Evolutionary conservation across 2,888 invertebrate genomes (phyloP).

Genomic region (Notocelia uddmanniana): DNA sequence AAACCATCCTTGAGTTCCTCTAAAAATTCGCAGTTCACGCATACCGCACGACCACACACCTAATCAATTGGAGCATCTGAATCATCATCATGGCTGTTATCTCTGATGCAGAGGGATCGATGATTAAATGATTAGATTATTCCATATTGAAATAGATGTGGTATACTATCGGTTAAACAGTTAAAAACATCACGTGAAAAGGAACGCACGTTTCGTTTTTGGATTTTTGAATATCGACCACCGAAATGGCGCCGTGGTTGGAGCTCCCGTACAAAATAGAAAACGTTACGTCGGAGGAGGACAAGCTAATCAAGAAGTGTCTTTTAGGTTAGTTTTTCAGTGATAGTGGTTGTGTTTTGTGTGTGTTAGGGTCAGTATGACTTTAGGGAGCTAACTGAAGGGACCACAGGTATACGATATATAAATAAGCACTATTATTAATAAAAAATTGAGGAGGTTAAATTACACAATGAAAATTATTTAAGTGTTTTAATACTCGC

Average conservation of each 20-base stretch:
- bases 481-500: no score
- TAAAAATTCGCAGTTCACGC: background rate
- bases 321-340: conserved; percentile 68
- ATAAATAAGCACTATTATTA: no score
- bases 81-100: conserved; percentile 27
- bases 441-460: no score
- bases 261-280: conserved; percentile 72
- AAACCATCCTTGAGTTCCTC: conserved; percentile 16
- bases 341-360: conserved; percentile 48
- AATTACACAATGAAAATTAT: no score
- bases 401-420: no score
- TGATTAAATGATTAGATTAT: conserved; percentile 64
- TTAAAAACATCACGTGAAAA: conserved; percentile 6
- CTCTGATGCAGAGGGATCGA: conserved; percentile 58
- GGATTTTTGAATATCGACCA: background rate
- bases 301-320: conserved; percentile 75
- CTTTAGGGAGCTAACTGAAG: background rate
- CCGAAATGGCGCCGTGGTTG: conserved; percentile 69
- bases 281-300: conserved; percentile 70
- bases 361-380: conserved; percentile 41
- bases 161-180: conserved; percentile 53
- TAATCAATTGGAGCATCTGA: conserved; percentile 2
- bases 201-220: conserved; percentile 11
- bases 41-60: background rate
- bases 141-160: conserved; percentile 60